Evolutionary conservation across 2,113 vertebrate species (phyloP), one percentile per base, ranked within the genome.

Genomic region (Engystomops pustulosus): DNA sequence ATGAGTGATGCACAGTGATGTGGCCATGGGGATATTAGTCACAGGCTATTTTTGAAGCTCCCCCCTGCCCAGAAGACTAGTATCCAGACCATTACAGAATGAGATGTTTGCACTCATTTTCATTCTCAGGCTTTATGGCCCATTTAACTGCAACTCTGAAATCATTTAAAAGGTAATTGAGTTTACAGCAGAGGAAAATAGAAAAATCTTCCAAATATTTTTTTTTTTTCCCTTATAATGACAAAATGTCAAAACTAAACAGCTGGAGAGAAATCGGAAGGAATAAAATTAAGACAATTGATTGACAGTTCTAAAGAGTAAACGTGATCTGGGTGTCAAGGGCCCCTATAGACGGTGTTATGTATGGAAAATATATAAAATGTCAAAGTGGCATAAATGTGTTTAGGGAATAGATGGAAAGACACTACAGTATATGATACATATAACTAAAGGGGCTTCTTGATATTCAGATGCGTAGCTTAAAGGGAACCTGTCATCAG

Each of bases 31-130:
- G 55, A 81, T 58, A 89, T 88, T 89, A 80, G 3, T 86, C 70
- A 85, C 55, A 68, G 27, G 60, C 87, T 88, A 87, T 90, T 91
- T 92, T 88, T 90, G 87, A 90, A 89, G 87, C 77, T 86, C 47
- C 62, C 88, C 74, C 45, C 83, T 30, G 5, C 84, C 87, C 81
- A n/a, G 86, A 0, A 1, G 74, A 85, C 71, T 88, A 80, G 32
- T 4, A 2, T 68, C 87, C 81, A 17, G 89, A 79, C 51, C 85
- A 87, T 85, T 90, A 90, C 87, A 90, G 87, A 86, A 88, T 88
- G 84, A 87, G 89, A 89, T 85, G 80, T 84, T 90, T 89, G 69
- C 62, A 75, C 7, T 89, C 55, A 49, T 89, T 90, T 91, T 88
- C 86, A 86, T 88, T 90, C 60, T 72, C 65, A 70, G 82, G 80